Percentiles rank a stretch among this genome's conserved stretches.
phyloP scores from a whole-genome alignment of 37 sponge, comb jelly and placozoan species.

The Spongilla lacustris region DNA sequence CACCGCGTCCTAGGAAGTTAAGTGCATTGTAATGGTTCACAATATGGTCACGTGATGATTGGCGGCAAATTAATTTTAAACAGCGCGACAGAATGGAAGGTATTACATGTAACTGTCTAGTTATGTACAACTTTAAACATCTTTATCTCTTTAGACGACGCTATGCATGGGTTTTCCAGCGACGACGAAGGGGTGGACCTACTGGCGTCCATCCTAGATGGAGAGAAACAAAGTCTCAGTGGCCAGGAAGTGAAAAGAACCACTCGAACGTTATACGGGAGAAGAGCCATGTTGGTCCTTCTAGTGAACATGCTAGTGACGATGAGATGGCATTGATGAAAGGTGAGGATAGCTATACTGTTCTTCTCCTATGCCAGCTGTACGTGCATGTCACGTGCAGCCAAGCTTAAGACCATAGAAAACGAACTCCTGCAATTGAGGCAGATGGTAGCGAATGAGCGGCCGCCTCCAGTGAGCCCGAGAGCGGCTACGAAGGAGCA shows the following conservation, averaged over 20 bases:
- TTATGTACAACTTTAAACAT: no score
- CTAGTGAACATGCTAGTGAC: no score
- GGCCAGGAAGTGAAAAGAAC: neutral
- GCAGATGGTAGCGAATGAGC: neutral
- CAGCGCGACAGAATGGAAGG: neutral
- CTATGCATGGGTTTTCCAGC: neutral
- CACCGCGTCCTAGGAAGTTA: slow-evolving; percentile 17
- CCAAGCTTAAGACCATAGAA: slow-evolving; percentile 6
- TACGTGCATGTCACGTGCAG: neutral
- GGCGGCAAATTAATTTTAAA: neutral
- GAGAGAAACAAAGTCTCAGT: neutral
- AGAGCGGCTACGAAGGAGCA: no score
- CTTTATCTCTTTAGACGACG: neutral
- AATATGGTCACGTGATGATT: neutral
- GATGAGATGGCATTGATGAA: neutral
- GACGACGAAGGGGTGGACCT: slow-evolving; percentile 13
- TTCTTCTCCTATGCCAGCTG: neutral
- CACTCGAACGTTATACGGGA: neutral
- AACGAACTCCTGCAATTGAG: neutral
- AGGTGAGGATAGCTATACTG: neutral
- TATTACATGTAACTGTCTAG: no score
- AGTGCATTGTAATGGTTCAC: no score
- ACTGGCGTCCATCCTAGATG: neutral
- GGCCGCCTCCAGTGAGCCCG: neutral
- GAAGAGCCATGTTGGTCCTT: neutral